A percentile compares a stretch with the other conserved stretches of the same genome.
These are phyloP conservation scores for Drosophila tanythrix DNA, from an alignment of 2,888 invertebrate species.

Conservation along the genomic window DNA sequence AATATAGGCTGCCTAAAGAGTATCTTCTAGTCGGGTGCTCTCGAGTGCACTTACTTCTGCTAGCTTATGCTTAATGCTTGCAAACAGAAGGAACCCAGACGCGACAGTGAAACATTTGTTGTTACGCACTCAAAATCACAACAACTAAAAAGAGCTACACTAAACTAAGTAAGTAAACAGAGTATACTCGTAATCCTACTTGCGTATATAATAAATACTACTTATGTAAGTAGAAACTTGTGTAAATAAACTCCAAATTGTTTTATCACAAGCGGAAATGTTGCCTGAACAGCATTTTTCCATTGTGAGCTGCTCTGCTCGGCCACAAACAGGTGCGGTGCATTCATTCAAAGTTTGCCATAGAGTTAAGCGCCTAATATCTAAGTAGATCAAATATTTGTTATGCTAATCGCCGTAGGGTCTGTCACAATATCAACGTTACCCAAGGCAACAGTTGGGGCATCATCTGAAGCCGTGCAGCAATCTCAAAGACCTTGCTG, in stretches of 20 bases:
- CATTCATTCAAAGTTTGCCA: constrained; percentile 42
- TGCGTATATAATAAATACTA: neutral
- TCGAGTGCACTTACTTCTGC: neutral
- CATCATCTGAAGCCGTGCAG: constrained; percentile 10
- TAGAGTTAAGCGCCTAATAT: constrained; percentile 21
- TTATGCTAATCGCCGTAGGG: constrained; percentile 35
- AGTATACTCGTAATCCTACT: constrained; percentile 20
- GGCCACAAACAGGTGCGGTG: constrained; percentile 63
- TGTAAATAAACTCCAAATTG: constrained; percentile 51
- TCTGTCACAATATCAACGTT: constrained; percentile 26
- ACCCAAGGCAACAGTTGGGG: constrained; percentile 8
- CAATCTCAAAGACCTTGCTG: constrained; percentile 21
- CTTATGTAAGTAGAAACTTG: constrained; percentile 7
- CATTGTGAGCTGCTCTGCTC: constrained; percentile 2
- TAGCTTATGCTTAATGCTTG: neutral
- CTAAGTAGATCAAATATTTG: constrained; percentile 48
- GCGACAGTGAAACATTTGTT: constrained; percentile 20
- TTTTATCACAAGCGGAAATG: constrained; percentile 69
- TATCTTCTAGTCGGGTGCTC: neutral
- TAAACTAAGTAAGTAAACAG: neutral
- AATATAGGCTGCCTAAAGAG: neutral
- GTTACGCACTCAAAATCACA: constrained; percentile 58
- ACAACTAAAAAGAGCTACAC: neutral
- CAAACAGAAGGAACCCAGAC: constrained; percentile 27
- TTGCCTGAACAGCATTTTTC: constrained; percentile 42